Percentiles rank a stretch among this genome's conserved stretches.
Evolutionary conservation across 2,888 invertebrate genomes (phyloP).

Genomic region (Oscheius sp.): DNA sequence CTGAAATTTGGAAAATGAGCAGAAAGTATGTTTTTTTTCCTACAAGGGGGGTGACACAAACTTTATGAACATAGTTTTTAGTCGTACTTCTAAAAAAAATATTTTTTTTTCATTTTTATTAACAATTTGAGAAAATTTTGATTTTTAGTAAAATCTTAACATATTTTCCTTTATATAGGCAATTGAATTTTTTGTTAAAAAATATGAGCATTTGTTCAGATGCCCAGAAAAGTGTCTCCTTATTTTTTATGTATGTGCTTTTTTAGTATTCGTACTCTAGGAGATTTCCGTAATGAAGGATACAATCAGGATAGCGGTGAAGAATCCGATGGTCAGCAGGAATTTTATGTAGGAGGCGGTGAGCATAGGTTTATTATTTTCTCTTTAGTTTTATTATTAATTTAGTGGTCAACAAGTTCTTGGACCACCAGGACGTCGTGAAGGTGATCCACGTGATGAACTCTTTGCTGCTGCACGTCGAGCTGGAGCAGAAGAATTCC

Average conservation of each 20-base stretch:
- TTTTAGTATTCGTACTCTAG: slow-evolving; percentile 50
- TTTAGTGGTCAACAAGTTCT: slow-evolving; percentile 66
- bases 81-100: too few species aligned
- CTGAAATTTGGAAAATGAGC: slow-evolving; percentile 40
- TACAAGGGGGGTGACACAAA: too few species aligned
- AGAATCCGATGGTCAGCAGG: slow-evolving; percentile 41
- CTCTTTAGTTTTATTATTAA: neutral
- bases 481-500: slow-evolving; percentile 49
- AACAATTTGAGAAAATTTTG: too few species aligned
- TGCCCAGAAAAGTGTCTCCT: too few species aligned
- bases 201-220: too few species aligned
- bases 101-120: too few species aligned
- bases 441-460: slow-evolving; percentile 18
- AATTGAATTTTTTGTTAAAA: too few species aligned
- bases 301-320: slow-evolving; percentile 30
- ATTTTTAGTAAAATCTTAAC: too few species aligned
- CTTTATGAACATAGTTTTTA: too few species aligned
- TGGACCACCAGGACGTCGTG: slow-evolving; percentile 47
- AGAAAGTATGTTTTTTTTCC: slow-evolving; percentile 46
- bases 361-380: slow-evolving; percentile 44
- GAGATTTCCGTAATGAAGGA: slow-evolving; percentile 30
- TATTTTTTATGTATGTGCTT: neutral
- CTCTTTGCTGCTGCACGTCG: slow-evolving; percentile 41
- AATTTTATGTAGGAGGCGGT: slow-evolving; percentile 65
- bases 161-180: too few species aligned